Conservation (phyloP, 1,140 invertebrate genomes). For the Drosophila pectinifera region DNA sequence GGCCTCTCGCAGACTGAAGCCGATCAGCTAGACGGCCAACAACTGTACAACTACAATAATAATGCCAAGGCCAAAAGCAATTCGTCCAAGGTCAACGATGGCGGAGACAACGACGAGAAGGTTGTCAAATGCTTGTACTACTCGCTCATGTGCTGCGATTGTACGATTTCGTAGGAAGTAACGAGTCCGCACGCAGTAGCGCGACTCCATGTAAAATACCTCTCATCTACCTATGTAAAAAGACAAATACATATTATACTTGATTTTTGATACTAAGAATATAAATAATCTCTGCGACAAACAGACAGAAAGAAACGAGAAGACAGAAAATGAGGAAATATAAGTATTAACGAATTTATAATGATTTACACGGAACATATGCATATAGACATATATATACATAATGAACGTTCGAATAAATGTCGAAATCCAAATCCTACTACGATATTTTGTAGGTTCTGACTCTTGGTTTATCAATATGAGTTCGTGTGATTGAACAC, state of each 20-base stretch:
- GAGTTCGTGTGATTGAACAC: not conserved
- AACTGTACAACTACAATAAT: slow-evolving; percentile 37
- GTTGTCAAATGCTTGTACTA: slow-evolving; percentile 83
- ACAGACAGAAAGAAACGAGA: not conserved
- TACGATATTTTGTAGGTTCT: slow-evolving; percentile 16
- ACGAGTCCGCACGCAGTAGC: not conserved
- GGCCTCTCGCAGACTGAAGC: slow-evolving; percentile 25
- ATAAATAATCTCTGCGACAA: not conserved
- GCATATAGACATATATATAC: not conserved
- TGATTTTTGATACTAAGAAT: slow-evolving; percentile 27
- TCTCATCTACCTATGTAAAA: slow-evolving; percentile 48
- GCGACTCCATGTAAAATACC: slow-evolving; percentile 48
- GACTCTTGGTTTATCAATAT: not conserved
- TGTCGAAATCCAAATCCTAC: slow-evolving; percentile 8
- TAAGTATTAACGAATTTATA: slow-evolving; percentile 50
- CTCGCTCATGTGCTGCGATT: slow-evolving; percentile 84
- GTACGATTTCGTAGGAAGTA: slow-evolving; percentile 73
- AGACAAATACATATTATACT: slow-evolving; percentile 12
- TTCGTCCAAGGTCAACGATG: slow-evolving; percentile 30
- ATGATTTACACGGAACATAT: slow-evolving; percentile 33
- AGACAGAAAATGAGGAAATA: slow-evolving; percentile 19
- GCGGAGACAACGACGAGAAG: slow-evolving; percentile 76
- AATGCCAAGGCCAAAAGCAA: slow-evolving; percentile 35
- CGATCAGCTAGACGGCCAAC: slow-evolving; percentile 74
- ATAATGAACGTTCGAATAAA: slow-evolving; percentile 25